Evolutionary conservation across 92 coral and sea anemone genomes (phyloP), one percentile per base, ranked within the genome.

Genomic region (Bergia puertoricense): DNA sequence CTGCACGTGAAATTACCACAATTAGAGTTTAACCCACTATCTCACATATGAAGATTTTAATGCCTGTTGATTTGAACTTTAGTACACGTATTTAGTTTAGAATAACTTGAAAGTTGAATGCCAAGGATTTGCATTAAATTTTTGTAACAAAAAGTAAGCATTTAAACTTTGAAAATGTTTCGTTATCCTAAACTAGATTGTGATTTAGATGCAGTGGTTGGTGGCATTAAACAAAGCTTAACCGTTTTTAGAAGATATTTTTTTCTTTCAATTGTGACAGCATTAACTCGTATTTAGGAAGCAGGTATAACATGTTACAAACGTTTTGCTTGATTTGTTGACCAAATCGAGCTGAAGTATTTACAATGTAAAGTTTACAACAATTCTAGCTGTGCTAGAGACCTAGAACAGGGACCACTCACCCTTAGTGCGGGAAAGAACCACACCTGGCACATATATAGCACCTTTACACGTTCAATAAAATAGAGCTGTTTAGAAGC

Each of bases 321-420:
- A 46, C 66, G 87, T 84, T 37, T 11, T 37, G 78, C 87, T 84
- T 84, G 87, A 72, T 69, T 16, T 84, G 78, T 13, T 44, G 67
- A 74, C 4, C 87, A 71, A 18, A 11, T 69, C 87, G 43, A 84
- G 87, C 87, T 69, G 30, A 71, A 90, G 95, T 93, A 93, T 93
- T 93, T 93, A 93, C 95, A 46, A 93, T 93, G 95, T 93, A 93
- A 93, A 92, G 78, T 69, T 62, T 86, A 82, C 68, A 78, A 74
- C 67, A 81, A 80, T 93, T 93, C 95, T 90, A 92, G 90, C 95
- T 38, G 79, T 93, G 95, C 83, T 91, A 90, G 94, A 92, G 41
- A 57, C 11, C 82, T 15, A 46, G 39, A 23, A 44, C 36, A 46
- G 22, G 38, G 66, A 46, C 23, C 11, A 10, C 11, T 54, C 59